Base-by-base conservation (phyloP, 2,888 invertebrate genomes). In the Acrocyrtus sp. region DNA sequence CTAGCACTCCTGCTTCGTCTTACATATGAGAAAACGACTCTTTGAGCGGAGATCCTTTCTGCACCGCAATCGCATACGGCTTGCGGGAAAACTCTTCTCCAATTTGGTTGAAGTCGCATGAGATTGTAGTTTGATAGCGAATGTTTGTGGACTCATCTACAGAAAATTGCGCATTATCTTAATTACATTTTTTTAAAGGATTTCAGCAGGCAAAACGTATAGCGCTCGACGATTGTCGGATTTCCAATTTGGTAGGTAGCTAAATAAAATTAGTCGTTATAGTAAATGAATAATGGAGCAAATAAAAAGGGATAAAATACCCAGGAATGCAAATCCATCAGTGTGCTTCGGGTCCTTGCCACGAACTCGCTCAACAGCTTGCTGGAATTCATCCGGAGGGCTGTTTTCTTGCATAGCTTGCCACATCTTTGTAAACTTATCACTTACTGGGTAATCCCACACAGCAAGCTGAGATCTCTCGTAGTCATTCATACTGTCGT, bases 401-500 rank as follows among this genome's bases (percentile, higher is more conserved):
- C 89, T 90, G 0, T 96, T 93, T 80, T 91, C 90, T 82, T 90
- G 88, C 95, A 98, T 98, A 0, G 95, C 94, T 83, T 96, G 94
- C 94, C 97, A 97, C 92, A 99, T 96, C 85, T 98, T 98, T 45
- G 96, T 98, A 84, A 96, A 98, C 83, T 96, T 98, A 85, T 98
- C 97, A 82, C 96, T 96, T 0, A 98, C 96, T 0, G 98, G 98
- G 84, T 98, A 98, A 84, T 98, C 98, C 98, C 98, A 98, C 0
- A 98, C 98, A 0, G 98, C 98, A 17, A 98, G 85, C 84, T 96
- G 94, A 0, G 97, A 94, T 29, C 97, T 87, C 83, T 98, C 96
- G 3, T 94, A 89, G 69, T 95, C 93, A 22, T 91, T 90, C 58
- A 98, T 85, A 62, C 94, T 95, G 85, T 98, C 97, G 84, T 98